A percentile compares a stretch with the other conserved stretches of the same genome.
phyloP scores from a whole-genome alignment of 2,888 invertebrate genomes.

The Rosalia funebris region DNA sequence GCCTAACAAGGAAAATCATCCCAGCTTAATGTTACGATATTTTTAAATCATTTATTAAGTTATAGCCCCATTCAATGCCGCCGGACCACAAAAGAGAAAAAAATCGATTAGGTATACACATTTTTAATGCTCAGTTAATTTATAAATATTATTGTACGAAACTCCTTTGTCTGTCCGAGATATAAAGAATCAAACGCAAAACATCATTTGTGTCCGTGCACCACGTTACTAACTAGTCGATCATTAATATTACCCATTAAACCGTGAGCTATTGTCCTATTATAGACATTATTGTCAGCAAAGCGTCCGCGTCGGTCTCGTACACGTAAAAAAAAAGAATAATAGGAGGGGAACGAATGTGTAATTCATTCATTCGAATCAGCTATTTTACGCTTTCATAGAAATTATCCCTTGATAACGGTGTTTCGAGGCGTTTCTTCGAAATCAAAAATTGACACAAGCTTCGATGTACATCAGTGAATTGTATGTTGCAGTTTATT shows the following conservation, averaged over 20 bases:
- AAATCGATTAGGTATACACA: conserved; percentile 11
- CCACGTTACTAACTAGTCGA: conserved; percentile 39
- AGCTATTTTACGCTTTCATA: conserved; percentile 42
- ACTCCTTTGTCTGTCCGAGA: conserved; percentile 12
- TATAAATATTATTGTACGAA: conserved; percentile 16
- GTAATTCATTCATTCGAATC: conserved; percentile 36
- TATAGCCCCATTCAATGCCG: neutral
- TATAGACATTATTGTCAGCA: conserved; percentile 34
- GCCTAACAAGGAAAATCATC: neutral
- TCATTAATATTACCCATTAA: conserved; percentile 42
- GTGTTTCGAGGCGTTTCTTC: neutral
- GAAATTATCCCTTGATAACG: conserved; percentile 19
- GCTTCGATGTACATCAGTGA: conserved; percentile 1
- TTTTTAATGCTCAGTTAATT: conserved; percentile 17
- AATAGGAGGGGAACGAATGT: conserved; percentile 39
- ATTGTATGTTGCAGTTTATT: conserved; percentile 2
- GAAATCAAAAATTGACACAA: conserved; percentile 7
- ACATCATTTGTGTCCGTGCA: conserved; percentile 35
- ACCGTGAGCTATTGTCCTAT: conserved; percentile 41
- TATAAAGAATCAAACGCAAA: conserved; percentile 25
- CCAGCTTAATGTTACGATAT: neutral
- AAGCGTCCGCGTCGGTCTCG: conserved; percentile 21
- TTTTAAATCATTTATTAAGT: neutral
- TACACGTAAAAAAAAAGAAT: conserved; percentile 23
- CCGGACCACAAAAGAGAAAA: neutral